These are phyloP conservation scores for Camponotus vicinus DNA, from an alignment of 1,140 invertebrate species.

Conservation along the genomic window DNA sequence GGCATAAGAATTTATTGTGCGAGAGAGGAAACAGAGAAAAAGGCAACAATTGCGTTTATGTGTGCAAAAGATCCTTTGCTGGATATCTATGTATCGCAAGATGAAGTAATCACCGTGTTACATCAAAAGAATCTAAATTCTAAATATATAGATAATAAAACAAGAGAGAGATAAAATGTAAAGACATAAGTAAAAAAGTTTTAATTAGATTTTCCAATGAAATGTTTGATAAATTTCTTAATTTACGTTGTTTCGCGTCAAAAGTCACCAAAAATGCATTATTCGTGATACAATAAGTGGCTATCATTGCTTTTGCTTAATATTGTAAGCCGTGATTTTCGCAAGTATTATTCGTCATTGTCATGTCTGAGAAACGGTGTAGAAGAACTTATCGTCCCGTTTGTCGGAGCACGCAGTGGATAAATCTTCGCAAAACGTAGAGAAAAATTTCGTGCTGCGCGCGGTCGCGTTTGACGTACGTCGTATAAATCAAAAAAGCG, in stretches of 20 bases:
- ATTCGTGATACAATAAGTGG: background rate
- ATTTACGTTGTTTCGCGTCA: no score
- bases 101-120: background rate
- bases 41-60: background rate
- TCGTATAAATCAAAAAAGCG: conserved; percentile 53
- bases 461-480: conserved; percentile 25
- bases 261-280: background rate
- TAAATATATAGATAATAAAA: background rate
- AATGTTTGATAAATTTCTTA: background rate
- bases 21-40: background rate
- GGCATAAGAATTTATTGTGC: conserved; percentile 53
- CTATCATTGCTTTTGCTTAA: conserved; percentile 33
- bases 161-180: background rate
- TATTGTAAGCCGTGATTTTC: conserved; percentile 40
- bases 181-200: background rate
- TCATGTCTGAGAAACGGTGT: conserved; percentile 45
- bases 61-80: background rate
- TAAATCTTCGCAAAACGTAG: conserved; percentile 44
- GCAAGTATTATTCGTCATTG: conserved; percentile 41
- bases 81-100: background rate
- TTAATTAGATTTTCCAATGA: background rate
- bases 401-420: conserved; percentile 49
- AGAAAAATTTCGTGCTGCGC: conserved; percentile 5
- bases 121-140: background rate
- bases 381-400: conserved; percentile 57